Percentiles rank a stretch among this genome's conserved stretches.
Conservation (phyloP, 1,140 invertebrate species). For the Melipona quadrifasciata region DNA sequence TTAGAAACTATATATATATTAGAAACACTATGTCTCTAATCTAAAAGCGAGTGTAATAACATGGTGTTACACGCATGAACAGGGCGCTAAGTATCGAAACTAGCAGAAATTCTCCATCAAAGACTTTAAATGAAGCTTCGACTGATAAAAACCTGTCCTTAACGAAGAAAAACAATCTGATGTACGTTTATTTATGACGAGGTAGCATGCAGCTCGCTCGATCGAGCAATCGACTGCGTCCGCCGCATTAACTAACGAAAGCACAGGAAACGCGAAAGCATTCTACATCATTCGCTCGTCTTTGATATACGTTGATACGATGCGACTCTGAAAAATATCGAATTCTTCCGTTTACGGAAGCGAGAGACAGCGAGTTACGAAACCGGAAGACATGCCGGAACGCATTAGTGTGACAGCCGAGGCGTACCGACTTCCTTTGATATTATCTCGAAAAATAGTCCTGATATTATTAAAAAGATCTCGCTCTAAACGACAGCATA, state of each 20-base stretch:
- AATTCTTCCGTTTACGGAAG: background rate
- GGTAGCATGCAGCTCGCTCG: background rate
- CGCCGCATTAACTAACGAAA: conserved; percentile 16
- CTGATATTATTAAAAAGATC: background rate
- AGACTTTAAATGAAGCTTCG: conserved; percentile 9
- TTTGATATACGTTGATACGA: background rate
- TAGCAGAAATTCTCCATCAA: background rate
- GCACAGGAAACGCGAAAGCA: background rate
- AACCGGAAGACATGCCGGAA: background rate
- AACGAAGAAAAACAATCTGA: background rate
- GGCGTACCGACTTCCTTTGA: background rate
- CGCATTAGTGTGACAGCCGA: background rate
- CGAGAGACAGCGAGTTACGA: background rate
- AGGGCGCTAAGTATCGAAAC: background rate
- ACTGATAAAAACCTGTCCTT: background rate
- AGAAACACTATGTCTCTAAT: too few species aligned
- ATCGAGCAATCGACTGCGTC: conserved; percentile 5
- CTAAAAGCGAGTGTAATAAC: background rate
- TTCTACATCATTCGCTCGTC: background rate
- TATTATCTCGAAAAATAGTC: background rate
- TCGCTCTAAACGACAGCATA: background rate
- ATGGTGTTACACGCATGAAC: background rate
- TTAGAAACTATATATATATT: too few species aligned
- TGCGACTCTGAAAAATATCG: background rate
- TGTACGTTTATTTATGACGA: conserved; percentile 21